Percentiles rank a stretch among this genome's conserved stretches.
Conservation (phyloP, 2,888 invertebrate species). For the Leptothorax acervorum region DNA sequence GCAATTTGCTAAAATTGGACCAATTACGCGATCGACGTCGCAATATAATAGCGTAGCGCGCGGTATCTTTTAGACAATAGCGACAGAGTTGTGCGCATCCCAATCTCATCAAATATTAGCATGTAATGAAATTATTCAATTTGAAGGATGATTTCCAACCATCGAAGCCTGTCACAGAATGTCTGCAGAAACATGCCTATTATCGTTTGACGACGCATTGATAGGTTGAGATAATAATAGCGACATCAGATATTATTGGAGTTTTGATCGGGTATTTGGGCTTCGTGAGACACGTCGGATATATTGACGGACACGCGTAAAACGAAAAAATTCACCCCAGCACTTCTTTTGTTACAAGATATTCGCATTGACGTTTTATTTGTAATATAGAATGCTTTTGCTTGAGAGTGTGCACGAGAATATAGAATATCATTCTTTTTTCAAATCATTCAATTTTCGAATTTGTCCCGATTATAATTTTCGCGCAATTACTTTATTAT, state of each 20-base stretch:
- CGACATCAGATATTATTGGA: neutral
- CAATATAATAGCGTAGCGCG: neutral
- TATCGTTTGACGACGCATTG: constrained; percentile 1
- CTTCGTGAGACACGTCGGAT: neutral
- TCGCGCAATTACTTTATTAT: constrained; percentile 43
- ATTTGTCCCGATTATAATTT: constrained; percentile 40
- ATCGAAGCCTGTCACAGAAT: constrained; percentile 4
- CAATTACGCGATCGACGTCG: constrained; percentile 24
- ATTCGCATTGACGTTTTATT: neutral
- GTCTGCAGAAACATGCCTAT: neutral
- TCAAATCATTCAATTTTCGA: constrained; percentile 22
- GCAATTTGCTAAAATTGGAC: constrained; percentile 41
- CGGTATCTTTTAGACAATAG: neutral
- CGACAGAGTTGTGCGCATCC: neutral
- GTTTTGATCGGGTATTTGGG: constrained; percentile 9
- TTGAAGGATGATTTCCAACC: neutral
- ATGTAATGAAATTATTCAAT: constrained; percentile 3
- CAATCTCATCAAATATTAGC: neutral
- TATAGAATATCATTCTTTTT: too few relatives aligned
- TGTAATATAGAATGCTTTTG: constrained; percentile 6
- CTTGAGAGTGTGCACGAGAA: neutral
- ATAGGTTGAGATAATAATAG: neutral
- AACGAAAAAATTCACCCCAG: neutral
- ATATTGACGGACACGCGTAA: neutral
- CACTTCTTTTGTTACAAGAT: neutral